phyloP scores from a whole-genome alignment of 2,797 vertebrate genomes.

The Yasuhikotakia modesta region DNA sequence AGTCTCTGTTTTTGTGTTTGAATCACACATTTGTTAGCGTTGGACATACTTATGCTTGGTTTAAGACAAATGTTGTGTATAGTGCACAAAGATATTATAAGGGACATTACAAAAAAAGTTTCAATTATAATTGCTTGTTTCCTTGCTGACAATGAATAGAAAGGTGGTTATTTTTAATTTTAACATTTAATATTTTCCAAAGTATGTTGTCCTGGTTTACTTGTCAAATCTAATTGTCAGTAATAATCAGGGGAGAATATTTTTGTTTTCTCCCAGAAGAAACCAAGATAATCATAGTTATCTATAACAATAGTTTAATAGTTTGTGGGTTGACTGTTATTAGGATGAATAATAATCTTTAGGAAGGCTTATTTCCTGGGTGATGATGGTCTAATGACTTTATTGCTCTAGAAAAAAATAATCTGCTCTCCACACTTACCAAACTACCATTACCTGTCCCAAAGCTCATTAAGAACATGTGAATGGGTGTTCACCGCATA shows the following conservation, averaged over 20 bases:
- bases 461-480: neutral
- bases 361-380: neutral
- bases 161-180: neutral
- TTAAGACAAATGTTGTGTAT: too few relatives aligned
- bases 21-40: too few relatives aligned
- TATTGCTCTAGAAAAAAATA: constrained; percentile 1
- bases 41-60: too few relatives aligned
- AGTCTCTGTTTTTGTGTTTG: constrained; percentile 5
- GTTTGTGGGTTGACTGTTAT: constrained; percentile 4
- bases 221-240: neutral
- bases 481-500: neutral
- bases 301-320: neutral
- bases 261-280: neutral
- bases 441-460: neutral
- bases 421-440: neutral
- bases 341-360: neutral
- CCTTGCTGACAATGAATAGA: too few relatives aligned
- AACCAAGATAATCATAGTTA: neutral
- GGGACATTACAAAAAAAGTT: neutral
- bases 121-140: neutral
- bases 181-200: neutral
- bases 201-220: neutral
- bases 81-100: neutral
- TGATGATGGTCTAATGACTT: neutral
- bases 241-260: neutral